These are phyloP conservation scores for Esox masquinongy DNA, from an alignment of 2,797 vertebrate species.

Conservation along the genomic window DNA sequence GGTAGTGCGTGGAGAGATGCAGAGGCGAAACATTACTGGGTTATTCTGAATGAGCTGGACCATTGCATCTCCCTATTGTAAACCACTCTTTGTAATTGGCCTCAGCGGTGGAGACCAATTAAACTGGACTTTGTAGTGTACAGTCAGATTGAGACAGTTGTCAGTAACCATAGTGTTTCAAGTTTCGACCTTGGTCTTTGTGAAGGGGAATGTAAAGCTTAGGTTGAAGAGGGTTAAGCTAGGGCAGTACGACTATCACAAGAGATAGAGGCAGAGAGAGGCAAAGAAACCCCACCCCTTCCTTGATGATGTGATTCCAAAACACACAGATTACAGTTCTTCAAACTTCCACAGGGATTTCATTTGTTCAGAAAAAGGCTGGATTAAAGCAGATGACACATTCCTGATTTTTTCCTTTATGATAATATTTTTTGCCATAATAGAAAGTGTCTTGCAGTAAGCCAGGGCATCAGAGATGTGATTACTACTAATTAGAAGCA, in stretches of 20 bases:
- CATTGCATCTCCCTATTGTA: neutral
- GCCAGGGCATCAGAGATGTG: conserved; percentile 58
- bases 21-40: neutral
- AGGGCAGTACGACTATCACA: neutral
- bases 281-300: too few relatives aligned
- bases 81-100: neutral
- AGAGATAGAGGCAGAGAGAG: neutral
- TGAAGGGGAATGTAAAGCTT: neutral
- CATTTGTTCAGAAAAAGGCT: conserved; percentile 70
- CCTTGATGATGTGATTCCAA: conserved; percentile 10
- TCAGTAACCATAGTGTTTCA: conserved; percentile 7
- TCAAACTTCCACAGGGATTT: conserved; percentile 60
- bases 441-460: conserved; percentile 61
- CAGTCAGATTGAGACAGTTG: neutral
- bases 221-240: neutral
- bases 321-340: conserved; percentile 50
- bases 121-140: neutral
- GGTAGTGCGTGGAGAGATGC: neutral
- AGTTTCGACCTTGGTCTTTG: neutral
- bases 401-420: conserved; percentile 51
- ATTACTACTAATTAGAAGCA: conserved; percentile 72
- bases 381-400: conserved; percentile 67
- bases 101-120: neutral
- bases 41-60: neutral
- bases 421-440: conserved; percentile 60